phyloP scores from a whole-genome alignment of 2,113 vertebrate species.

The Albula goreensis region DNA sequence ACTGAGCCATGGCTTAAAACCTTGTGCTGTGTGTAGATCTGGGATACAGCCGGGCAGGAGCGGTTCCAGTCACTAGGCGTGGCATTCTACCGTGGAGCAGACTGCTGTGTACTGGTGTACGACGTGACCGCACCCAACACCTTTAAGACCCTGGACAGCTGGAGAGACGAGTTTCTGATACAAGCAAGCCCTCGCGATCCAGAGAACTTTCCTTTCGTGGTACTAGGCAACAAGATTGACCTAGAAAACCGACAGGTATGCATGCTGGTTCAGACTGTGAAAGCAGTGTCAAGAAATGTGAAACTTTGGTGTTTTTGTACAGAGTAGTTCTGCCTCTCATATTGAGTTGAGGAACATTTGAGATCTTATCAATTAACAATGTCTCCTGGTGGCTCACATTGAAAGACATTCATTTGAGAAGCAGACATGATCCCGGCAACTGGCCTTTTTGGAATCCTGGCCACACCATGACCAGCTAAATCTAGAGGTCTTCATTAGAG shows the following conservation, averaged over 20 bases:
- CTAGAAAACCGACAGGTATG: conserved; percentile 88
- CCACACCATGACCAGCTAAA: too few species aligned
- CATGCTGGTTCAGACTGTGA: not conserved
- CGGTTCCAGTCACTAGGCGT: conserved; percentile 87
- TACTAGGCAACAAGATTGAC: conserved; percentile 87
- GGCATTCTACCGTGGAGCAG: conserved; percentile 85
- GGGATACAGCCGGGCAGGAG: conserved; percentile 87
- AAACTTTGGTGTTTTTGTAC: too few species aligned
- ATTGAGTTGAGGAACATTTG: too few species aligned
- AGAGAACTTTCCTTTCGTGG: conserved; percentile 85
- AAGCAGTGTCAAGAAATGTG: not conserved
- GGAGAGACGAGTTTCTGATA: conserved; percentile 87
- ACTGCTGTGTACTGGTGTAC: conserved; percentile 86
- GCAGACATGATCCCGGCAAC: too few species aligned
- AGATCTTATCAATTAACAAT: too few species aligned
- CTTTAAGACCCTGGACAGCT: conserved; percentile 85
- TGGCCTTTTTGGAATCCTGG: too few species aligned
- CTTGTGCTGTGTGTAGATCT: conserved; percentile 69
- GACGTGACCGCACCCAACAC: conserved; percentile 84
- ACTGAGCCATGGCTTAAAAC: not conserved
- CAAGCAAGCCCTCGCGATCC: conserved; percentile 85
- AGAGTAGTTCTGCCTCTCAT: too few species aligned
- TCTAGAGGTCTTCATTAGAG: too few species aligned
- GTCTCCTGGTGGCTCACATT: too few species aligned
- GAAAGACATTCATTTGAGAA: too few species aligned